Conservation (phyloP, 2,888 invertebrate species). For the Margaritifera margaritifera region DNA sequence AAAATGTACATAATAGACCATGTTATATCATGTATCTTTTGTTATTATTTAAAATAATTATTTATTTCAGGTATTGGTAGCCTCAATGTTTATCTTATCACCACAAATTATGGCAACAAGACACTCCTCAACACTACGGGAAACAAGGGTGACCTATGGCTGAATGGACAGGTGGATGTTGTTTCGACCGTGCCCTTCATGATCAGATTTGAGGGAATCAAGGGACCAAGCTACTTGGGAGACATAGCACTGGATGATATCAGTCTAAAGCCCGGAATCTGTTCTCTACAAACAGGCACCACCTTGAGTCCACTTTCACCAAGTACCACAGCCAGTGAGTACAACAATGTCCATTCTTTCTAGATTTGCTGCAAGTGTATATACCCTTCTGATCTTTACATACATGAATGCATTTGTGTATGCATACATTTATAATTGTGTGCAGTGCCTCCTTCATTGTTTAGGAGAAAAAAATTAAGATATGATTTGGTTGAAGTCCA, state of each 20-base stretch:
- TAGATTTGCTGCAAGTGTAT: not conserved
- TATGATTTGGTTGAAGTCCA: too few relatives aligned
- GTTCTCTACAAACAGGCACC: constrained; percentile 44
- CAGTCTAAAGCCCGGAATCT: constrained; percentile 41
- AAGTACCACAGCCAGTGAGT: constrained; percentile 47
- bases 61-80: constrained; percentile 48
- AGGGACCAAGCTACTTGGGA: constrained; percentile 50
- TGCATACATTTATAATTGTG: too few relatives aligned
- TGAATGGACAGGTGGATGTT: constrained; percentile 45
- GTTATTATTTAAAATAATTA: not conserved
- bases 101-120: constrained; percentile 12
- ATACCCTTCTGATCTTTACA: not conserved
- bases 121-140: constrained; percentile 49
- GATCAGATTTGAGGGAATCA: constrained; percentile 60
- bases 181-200: constrained; percentile 32
- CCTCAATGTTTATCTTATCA: constrained; percentile 52
- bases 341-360: not conserved
- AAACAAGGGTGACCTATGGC: constrained; percentile 55
- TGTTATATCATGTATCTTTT: too few relatives aligned
- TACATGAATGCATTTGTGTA: too few relatives aligned
- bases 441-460: not conserved
- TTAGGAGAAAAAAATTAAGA: not conserved
- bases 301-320: constrained; percentile 37
- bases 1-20: too few relatives aligned
- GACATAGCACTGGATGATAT: constrained; percentile 63